Percentiles rank a stretch among this genome's conserved stretches.
phyloP scores from a whole-genome alignment of 2,888 invertebrate species.

The Drosophila nr. medialis region DNA sequence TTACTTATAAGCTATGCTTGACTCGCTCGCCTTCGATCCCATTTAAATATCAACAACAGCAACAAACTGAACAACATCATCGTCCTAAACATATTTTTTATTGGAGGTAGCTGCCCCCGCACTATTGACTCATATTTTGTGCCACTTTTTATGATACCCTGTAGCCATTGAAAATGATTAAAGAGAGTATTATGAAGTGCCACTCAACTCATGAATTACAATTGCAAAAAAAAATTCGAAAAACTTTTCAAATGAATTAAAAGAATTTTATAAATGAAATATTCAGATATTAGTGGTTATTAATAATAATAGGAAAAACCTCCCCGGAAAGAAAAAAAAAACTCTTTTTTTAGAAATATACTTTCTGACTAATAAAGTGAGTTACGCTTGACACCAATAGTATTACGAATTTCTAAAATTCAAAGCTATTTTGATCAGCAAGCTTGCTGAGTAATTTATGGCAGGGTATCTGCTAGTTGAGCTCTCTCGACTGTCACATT shows the following conservation, averaged over 20 bases:
- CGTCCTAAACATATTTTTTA: constrained; percentile 54
- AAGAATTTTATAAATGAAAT: background rate
- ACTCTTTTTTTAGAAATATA: no score
- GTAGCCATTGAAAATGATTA: background rate
- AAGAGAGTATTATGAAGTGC: background rate
- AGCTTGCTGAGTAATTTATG: background rate
- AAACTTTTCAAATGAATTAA: background rate
- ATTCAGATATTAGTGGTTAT: background rate
- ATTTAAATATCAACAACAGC: constrained; percentile 45
- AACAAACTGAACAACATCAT: constrained; percentile 20
- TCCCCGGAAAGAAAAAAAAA: no score
- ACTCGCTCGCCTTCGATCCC: constrained; percentile 53
- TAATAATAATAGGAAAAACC: background rate
- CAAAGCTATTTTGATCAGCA: background rate
- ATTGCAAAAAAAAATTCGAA: background rate
- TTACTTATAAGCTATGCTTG: constrained; percentile 29
- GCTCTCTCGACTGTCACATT: background rate
- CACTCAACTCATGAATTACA: background rate
- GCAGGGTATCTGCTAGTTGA: background rate
- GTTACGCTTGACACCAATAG: background rate
- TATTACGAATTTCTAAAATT: background rate
- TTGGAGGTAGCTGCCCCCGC: constrained; percentile 76
- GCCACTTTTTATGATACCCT: constrained; percentile 22
- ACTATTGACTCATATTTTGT: constrained; percentile 49
- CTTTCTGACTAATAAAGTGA: background rate